These are phyloP conservation scores for Lonchura striata DNA, from an alignment of 2,113 vertebrate species.

Conservation along the genomic window DNA sequence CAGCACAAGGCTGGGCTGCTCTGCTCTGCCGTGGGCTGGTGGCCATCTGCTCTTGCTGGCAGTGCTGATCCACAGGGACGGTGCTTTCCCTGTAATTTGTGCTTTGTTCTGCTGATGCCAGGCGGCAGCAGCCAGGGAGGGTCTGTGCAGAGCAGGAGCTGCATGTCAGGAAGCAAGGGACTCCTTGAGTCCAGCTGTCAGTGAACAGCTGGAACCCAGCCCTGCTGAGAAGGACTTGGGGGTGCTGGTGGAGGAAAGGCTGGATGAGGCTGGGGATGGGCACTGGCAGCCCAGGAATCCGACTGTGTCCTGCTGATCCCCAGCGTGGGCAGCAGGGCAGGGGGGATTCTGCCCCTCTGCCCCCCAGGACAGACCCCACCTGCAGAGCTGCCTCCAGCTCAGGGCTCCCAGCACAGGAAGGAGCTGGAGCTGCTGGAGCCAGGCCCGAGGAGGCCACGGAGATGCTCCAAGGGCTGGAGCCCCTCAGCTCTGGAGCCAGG, in stretches of 20 bases:
- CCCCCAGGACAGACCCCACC: not conserved
- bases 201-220: not conserved
- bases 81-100: not conserved
- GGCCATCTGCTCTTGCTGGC: not conserved
- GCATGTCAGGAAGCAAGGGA: not conserved
- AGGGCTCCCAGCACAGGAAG: not conserved
- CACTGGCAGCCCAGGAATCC: not conserved
- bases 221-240: not conserved
- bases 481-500: not conserved
- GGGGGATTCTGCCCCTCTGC: not conserved
- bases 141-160: not conserved
- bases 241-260: not conserved
- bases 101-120: not conserved
- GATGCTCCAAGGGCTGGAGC: not conserved
- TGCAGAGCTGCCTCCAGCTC: not conserved
- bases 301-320: not conserved
- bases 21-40: not conserved
- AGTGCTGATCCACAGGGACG: rapidly evolving
- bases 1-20: not conserved
- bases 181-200: rapidly evolving
- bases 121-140: not conserved
- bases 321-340: not conserved
- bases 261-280: not conserved
- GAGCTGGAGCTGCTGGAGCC: not conserved
- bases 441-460: not conserved